phyloP scores from a whole-genome alignment of 2,113 vertebrate genomes.

The Plecturocebus donacophilus region DNA sequence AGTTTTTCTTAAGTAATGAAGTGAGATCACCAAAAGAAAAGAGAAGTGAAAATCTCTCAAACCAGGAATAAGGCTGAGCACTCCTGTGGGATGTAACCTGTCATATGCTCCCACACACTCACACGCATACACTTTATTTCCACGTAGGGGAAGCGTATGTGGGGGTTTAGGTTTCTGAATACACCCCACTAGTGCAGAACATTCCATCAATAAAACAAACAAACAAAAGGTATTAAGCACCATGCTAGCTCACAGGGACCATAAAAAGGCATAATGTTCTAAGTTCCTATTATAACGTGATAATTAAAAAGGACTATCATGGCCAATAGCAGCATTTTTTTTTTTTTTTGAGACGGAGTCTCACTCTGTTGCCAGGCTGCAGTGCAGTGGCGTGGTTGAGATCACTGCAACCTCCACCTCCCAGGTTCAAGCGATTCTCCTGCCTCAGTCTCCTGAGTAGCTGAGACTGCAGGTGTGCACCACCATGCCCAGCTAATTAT shows the following conservation, averaged over 20 bases:
- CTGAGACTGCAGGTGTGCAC: too few relatives aligned
- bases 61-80: background rate
- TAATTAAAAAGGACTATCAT: background rate
- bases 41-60: background rate
- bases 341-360: too few relatives aligned
- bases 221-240: background rate
- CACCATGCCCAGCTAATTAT: too few relatives aligned
- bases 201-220: background rate
- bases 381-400: too few relatives aligned
- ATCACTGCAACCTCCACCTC: too few relatives aligned
- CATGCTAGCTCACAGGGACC: too few relatives aligned
- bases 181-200: too few relatives aligned
- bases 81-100: background rate
- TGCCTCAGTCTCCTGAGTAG: too few relatives aligned
- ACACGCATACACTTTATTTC: accelerated
- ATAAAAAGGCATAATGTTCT: background rate
- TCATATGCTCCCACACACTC: too few relatives aligned
- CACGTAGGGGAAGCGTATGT: too few relatives aligned
- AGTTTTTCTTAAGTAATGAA: background rate
- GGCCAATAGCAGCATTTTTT: background rate
- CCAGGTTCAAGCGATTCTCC: too few relatives aligned
- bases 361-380: too few relatives aligned
- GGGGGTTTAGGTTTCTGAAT: background rate
- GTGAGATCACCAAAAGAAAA: background rate
- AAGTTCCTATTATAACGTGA: background rate